Percentiles rank a stretch among this genome's conserved stretches.
These are phyloP conservation scores for Drosophila carrolli DNA, from an alignment of 1,140 invertebrate genomes.

Conservation along the genomic window DNA sequence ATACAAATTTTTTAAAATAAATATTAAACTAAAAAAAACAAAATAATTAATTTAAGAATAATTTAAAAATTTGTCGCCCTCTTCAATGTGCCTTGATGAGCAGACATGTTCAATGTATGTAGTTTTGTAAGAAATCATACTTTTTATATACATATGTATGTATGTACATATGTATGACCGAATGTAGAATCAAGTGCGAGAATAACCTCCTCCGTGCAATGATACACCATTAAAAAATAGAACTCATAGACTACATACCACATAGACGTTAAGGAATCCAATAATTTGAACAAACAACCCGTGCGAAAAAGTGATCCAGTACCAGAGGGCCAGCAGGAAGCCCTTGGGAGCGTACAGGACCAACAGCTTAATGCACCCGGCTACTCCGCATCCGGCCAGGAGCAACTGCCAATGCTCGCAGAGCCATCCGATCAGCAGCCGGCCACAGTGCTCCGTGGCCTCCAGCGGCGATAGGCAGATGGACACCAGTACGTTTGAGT, in stretches of 20 bases:
- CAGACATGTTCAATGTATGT: no score
- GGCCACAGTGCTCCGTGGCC: constrained; percentile 88
- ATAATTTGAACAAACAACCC: constrained; percentile 84
- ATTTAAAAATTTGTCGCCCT: no score
- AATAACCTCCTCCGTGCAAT: not conserved
- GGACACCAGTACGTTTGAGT: constrained; percentile 88
- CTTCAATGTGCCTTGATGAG: no score
- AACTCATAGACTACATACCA: constrained; percentile 66
- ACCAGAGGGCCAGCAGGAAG: constrained; percentile 85
- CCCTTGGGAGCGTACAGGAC: constrained; percentile 87
- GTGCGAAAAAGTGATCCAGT: constrained; percentile 82
- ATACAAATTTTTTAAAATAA: no score
- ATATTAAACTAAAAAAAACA: no score
- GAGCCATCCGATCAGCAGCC: constrained; percentile 87
- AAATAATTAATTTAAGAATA: no score
- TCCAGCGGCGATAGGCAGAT: constrained; percentile 89
- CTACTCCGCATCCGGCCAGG: constrained; percentile 65
- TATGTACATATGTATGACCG: no score
- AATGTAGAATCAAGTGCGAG: not conserved
- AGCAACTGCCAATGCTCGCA: constrained; percentile 86
- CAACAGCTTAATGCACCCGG: constrained; percentile 73
- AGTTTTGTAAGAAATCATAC: no score
- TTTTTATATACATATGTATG: no score
- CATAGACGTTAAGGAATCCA: constrained; percentile 84
- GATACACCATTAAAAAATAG: not conserved